A percentile compares a stretch with the other conserved stretches of the same genome.
Evolutionary conservation across 2,888 invertebrate genomes (phyloP).

Genomic region (Xylota sylvarum): DNA sequence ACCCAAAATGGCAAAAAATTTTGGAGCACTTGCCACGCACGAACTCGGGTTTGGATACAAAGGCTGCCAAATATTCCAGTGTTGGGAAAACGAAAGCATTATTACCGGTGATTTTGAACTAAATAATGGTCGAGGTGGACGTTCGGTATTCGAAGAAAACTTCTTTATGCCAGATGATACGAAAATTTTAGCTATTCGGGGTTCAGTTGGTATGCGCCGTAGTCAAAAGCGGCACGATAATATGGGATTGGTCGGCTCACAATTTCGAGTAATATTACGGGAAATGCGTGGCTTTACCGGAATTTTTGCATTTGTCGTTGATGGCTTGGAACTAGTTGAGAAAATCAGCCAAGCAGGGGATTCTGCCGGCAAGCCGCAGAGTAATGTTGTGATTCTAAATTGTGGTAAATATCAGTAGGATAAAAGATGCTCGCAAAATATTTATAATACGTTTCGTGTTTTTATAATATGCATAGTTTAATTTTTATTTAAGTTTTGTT

Average conservation of each 20-base stretch:
- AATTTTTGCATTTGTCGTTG: constrained; percentile 92
- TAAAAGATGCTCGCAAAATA: constrained; percentile 29
- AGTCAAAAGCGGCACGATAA: constrained; percentile 93
- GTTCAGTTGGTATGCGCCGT: constrained; percentile 92
- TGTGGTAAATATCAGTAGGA: constrained; percentile 89
- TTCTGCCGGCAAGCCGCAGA: constrained; percentile 91
- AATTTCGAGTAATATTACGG: constrained; percentile 92
- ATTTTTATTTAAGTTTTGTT: not conserved
- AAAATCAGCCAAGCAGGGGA: constrained; percentile 92
- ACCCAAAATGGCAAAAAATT: constrained; percentile 93
- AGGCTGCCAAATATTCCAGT: constrained; percentile 92
- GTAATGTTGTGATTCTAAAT: constrained; percentile 89
- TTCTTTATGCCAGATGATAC: constrained; percentile 94
- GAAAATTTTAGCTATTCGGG: constrained; percentile 90
- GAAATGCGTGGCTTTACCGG: constrained; percentile 94
- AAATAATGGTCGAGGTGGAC: constrained; percentile 92
- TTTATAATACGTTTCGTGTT: constrained; percentile 2
- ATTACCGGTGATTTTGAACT: constrained; percentile 93
- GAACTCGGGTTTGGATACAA: constrained; percentile 92
- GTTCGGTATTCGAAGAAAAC: constrained; percentile 91
- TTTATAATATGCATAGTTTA: constrained; percentile 7
- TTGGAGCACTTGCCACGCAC: constrained; percentile 89
- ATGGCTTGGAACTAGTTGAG: constrained; percentile 92
- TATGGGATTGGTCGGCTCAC: constrained; percentile 93
- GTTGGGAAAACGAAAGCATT: constrained; percentile 93